A percentile compares a stretch with the other conserved stretches of the same genome.
phyloP scores from a whole-genome alignment of 2,888 invertebrate species.

The Hemistola chrysoprasaria region DNA sequence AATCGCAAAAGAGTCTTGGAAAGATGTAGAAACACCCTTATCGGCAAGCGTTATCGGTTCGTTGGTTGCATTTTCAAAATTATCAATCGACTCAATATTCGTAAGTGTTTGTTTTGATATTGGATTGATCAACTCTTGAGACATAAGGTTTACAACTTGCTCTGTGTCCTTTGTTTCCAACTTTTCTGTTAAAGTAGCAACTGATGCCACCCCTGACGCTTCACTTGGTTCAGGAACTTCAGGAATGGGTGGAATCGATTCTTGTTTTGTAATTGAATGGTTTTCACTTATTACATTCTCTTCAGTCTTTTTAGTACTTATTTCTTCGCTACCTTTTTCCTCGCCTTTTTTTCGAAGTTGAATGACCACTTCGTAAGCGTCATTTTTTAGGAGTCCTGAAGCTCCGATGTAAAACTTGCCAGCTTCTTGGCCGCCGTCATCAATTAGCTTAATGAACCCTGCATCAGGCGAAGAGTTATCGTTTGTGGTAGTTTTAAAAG shows the following conservation, averaged over 20 bases:
- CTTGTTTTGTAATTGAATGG: no score
- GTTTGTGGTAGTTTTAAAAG: slow-evolving; percentile 50
- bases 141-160: no score
- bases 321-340: slow-evolving; percentile 24
- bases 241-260: no score
- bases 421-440: slow-evolving; percentile 52
- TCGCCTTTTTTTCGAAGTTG: slow-evolving; percentile 65
- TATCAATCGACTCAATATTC: background rate
- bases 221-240: no score
- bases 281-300: no score
- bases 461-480: slow-evolving; percentile 40
- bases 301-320: slow-evolving; percentile 16
- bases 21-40: slow-evolving; percentile 43
- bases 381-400: slow-evolving; percentile 60
- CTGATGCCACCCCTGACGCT: no score
- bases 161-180: no score
- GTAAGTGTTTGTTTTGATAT: slow-evolving; percentile 2
- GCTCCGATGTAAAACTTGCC: slow-evolving; percentile 70
- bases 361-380: slow-evolving; percentile 71
- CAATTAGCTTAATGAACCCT: slow-evolving; percentile 55
- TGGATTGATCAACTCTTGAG: background rate
- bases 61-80: background rate
- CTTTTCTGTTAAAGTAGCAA: no score
- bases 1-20: slow-evolving; percentile 37
- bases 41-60: slow-evolving; percentile 35